Conservation (phyloP, 2,888 invertebrate genomes). For the Pseudoips prasinana region DNA sequence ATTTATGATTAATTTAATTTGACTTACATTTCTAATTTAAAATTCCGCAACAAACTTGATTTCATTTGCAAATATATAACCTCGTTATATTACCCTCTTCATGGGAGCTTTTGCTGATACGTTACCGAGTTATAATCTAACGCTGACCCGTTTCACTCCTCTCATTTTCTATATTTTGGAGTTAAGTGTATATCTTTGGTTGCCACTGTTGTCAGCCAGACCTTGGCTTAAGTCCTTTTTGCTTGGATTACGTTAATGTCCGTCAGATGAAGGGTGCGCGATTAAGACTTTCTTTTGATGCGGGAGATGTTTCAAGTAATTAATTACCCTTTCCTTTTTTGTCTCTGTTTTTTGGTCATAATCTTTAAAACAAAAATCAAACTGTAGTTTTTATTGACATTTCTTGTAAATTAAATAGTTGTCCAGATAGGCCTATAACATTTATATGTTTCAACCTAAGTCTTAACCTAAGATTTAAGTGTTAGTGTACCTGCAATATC, state of each 20-base stretch:
- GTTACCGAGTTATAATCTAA: conserved; percentile 56
- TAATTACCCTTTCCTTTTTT: too few species aligned
- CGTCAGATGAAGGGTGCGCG: conserved; percentile 7
- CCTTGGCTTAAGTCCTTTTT: conserved; percentile 30
- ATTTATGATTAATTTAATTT: too few species aligned
- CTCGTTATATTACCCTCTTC: conserved; percentile 67
- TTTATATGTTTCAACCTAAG: too few species aligned
- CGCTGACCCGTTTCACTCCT: conserved; percentile 42
- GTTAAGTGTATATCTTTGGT: conserved; percentile 27
- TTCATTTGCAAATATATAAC: conserved; percentile 57
- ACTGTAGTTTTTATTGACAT: too few species aligned
- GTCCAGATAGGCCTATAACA: too few species aligned
- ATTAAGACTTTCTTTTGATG: conserved; percentile 2
- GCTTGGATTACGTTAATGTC: conserved; percentile 29
- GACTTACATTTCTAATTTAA: conserved; percentile 21
- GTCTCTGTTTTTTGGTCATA: too few species aligned
- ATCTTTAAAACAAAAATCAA: too few species aligned
- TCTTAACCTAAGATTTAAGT: too few species aligned
- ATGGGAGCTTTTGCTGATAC: conserved; percentile 55
- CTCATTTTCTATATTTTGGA: conserved; percentile 45
- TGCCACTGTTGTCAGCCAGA: conserved; percentile 16
- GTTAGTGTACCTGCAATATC: too few species aligned
- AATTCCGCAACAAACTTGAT: conserved; percentile 46
- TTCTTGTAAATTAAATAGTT: too few species aligned
- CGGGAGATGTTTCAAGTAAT: neutral